A percentile compares a stretch with the other conserved stretches of the same genome.
Conservation (phyloP, 2,113 vertebrate genomes). For the Budorcas taxicolor region DNA sequence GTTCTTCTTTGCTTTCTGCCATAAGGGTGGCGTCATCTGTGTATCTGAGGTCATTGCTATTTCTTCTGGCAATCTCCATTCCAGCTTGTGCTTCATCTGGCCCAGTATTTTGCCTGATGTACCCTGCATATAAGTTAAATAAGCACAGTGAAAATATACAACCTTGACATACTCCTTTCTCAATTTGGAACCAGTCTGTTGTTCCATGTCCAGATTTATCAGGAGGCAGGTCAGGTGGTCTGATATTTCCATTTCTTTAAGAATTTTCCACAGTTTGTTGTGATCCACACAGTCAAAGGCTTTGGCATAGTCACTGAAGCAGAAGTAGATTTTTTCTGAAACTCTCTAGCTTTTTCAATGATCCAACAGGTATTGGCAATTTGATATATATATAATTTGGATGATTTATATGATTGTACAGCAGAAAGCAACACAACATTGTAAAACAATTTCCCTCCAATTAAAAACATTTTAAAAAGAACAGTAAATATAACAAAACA, state of each 20-base stretch:
- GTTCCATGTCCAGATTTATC: neutral
- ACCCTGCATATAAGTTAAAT: neutral
- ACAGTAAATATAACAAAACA: neutral
- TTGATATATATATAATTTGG: neutral
- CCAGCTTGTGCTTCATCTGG: neutral
- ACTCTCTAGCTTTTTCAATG: neutral
- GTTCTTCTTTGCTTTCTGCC: neutral
- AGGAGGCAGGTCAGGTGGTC: neutral
- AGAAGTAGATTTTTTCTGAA: neutral
- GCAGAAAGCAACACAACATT: neutral
- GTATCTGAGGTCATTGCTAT: neutral
- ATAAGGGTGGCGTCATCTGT: neutral
- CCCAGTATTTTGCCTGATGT: neutral
- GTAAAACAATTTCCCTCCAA: neutral
- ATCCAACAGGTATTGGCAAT: neutral
- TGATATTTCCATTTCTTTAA: neutral
- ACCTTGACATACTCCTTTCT: neutral
- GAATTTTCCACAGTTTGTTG: neutral
- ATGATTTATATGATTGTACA: neutral
- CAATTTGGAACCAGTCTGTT: neutral
- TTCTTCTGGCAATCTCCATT: neutral
- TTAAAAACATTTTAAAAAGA: neutral
- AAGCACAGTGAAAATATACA: neutral
- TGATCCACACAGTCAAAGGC: neutral
- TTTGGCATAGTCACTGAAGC: neutral